Conservation (phyloP, 2,888 invertebrate species). For the Ctenicera cuprea region DNA sequence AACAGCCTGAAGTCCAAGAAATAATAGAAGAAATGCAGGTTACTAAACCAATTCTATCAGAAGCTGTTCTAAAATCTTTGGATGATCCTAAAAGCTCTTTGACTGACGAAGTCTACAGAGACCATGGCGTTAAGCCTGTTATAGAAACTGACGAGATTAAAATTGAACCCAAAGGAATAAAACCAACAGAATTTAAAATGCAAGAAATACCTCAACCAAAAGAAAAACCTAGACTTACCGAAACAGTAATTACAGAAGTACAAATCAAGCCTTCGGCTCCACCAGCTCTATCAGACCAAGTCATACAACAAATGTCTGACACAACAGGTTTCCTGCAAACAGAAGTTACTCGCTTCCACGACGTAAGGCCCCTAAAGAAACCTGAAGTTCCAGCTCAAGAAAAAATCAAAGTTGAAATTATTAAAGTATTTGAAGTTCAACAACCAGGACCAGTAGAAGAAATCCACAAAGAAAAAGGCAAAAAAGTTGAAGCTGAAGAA, state of each 20-base stretch:
- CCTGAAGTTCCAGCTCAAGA: no score
- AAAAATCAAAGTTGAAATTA: slow-evolving; percentile 34
- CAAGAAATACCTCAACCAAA: no score
- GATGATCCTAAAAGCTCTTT: slow-evolving; percentile 56
- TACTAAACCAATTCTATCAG: slow-evolving; percentile 33
- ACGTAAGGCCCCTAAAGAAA: no score
- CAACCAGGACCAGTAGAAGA: slow-evolving; percentile 36
- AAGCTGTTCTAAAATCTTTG: slow-evolving; percentile 53
- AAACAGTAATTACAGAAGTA: slow-evolving; percentile 49
- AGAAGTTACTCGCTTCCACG: not conserved
- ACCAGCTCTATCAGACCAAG: slow-evolving; percentile 44
- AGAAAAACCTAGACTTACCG: no score
- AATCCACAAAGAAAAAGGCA: slow-evolving; percentile 43
- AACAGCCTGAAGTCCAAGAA: slow-evolving; percentile 1
- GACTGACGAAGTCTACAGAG: slow-evolving; percentile 54
- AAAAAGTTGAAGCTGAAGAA: slow-evolving; percentile 56
- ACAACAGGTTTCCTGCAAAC: slow-evolving; percentile 36
- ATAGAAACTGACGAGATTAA: slow-evolving; percentile 1
- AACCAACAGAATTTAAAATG: slow-evolving; percentile 29
- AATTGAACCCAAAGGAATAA: slow-evolving; percentile 5
- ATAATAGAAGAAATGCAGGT: no score
- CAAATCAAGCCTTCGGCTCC: slow-evolving; percentile 56
- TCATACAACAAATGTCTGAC: slow-evolving; percentile 52
- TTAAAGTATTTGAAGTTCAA: slow-evolving; percentile 24
- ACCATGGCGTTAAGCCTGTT: slow-evolving; percentile 52